Conservation (phyloP, 2,888 invertebrate species). For the Abrostola tripartita region DNA sequence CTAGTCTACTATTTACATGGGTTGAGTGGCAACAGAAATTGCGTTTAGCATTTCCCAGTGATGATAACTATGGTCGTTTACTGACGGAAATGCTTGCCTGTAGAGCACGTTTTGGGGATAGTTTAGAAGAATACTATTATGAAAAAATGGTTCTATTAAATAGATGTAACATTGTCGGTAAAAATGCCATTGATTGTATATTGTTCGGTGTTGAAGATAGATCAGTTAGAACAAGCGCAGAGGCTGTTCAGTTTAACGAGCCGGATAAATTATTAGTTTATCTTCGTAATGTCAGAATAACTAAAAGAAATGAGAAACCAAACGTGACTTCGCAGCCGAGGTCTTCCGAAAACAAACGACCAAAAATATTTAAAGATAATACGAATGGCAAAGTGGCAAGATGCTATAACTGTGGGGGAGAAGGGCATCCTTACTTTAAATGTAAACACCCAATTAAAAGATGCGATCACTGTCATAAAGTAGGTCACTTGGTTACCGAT, state of each 20-base stretch:
- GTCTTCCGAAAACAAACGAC: neutral
- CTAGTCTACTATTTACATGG: constrained; percentile 1
- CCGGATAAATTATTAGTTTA: constrained; percentile 9
- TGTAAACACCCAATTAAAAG: constrained; percentile 17
- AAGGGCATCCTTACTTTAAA: constrained; percentile 8
- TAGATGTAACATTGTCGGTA: neutral
- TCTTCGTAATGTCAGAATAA: neutral
- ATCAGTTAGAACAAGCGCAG: constrained; percentile 1
- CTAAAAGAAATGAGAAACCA: neutral
- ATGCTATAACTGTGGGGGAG: constrained; percentile 6
- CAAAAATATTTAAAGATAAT: neutral
- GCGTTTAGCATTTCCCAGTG: neutral
- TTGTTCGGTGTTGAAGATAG: constrained; percentile 8
- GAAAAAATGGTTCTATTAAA: constrained; percentile 6
- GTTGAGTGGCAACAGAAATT: constrained; percentile 4
- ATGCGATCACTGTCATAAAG: constrained; percentile 5
- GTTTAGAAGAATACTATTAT: constrained; percentile 4
- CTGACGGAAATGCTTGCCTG: neutral
- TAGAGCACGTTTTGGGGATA: neutral
- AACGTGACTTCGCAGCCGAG: neutral
- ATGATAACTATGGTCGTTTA: constrained; percentile 2
- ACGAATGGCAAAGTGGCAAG: neutral
- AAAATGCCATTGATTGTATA: constrained; percentile 6
- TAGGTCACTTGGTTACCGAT: neutral
- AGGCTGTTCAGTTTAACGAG: constrained; percentile 1